Percentiles rank a stretch among this genome's conserved stretches.
Evolutionary conservation across 2,113 vertebrate genomes (phyloP).

Genomic region (Nestor notabilis): DNA sequence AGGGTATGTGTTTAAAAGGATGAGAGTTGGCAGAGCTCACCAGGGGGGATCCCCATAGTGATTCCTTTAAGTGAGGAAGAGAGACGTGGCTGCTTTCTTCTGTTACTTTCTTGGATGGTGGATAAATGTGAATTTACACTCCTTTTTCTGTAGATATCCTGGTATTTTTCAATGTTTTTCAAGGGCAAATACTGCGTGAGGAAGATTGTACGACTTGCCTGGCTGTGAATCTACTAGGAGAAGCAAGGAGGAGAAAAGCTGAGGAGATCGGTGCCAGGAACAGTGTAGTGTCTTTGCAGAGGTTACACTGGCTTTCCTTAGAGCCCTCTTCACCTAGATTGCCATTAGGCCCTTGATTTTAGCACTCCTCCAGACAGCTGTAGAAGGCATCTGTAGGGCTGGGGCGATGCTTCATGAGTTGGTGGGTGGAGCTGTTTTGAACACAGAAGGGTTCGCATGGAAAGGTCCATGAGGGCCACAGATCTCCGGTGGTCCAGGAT

Average conservation of each 20-base stretch:
- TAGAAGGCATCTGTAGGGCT: background rate
- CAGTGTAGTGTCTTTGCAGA: background rate
- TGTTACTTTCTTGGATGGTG: background rate
- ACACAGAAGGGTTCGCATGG: background rate
- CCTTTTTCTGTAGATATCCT: background rate
- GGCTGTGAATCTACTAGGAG: background rate
- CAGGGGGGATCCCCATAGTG: rapidly evolving
- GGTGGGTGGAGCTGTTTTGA: rapidly evolving
- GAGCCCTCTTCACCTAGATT: background rate
- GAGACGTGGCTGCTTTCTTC: background rate
- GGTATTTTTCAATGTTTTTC: background rate
- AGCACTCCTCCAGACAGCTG: background rate
- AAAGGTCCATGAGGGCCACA: background rate
- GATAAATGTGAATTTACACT: background rate
- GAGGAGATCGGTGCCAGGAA: background rate
- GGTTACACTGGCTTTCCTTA: background rate
- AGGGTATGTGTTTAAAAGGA: background rate
- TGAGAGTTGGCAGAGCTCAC: background rate
- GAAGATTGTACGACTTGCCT: background rate
- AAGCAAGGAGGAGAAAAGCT: background rate
- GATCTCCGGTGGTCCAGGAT: rapidly evolving
- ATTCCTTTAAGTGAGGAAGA: background rate
- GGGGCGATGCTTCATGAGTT: background rate
- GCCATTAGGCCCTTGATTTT: background rate
- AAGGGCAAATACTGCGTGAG: rapidly evolving